Evolutionary conservation across 2,888 invertebrate species (phyloP), one percentile per base, ranked within the genome.

Genomic region (Andrena dorsata): DNA sequence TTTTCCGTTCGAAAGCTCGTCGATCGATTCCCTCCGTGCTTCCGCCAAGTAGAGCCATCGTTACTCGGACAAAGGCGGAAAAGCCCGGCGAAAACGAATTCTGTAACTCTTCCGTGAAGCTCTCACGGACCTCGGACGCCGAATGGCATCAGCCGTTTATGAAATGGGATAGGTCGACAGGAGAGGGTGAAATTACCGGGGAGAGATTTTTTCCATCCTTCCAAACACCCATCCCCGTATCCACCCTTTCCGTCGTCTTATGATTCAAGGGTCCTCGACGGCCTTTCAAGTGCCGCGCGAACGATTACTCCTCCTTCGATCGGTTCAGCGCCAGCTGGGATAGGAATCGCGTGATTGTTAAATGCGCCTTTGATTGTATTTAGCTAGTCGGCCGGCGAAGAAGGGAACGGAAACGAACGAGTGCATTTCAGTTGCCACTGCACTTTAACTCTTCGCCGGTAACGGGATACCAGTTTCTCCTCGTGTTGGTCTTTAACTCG

Each of bases 41-140:
- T 84, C 84, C 82, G 88, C 49, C 80, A 61, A 74, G 80, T 73
- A 74, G 76, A 77, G 75, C 61, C 76, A 68, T 87, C 88, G 84
- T 88, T 88, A 88, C 75, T 86, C 70, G 86, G 80, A 88, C 88
- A 87, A 87, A 86, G 70, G 78, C 73, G 83, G 73, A 86, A 80
- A 41, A 86, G 84, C 65, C n/a, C 61, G 56, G 76, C 51, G 72
- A 73, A 83, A 86, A 81, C 86, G 88, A 83, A 83, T 88, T 71
- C 88, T 78, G 76, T 72, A 82, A 83, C 80, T 78, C 82, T 78
- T 74, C 77, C 80, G 76, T 82, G 77, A 74, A 81, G 69, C 71
- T 76, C 51, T 72, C 35, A 68, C 69, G n/a, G 76, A 51, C 32
- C 69, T 71, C 60, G 60, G 63, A 58, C 63, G 70, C 41, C 69